Percentiles rank a stretch among this genome's conserved stretches.
phyloP scores from a whole-genome alignment of 2,113 vertebrate species.

The Callaeas wilsoni region DNA sequence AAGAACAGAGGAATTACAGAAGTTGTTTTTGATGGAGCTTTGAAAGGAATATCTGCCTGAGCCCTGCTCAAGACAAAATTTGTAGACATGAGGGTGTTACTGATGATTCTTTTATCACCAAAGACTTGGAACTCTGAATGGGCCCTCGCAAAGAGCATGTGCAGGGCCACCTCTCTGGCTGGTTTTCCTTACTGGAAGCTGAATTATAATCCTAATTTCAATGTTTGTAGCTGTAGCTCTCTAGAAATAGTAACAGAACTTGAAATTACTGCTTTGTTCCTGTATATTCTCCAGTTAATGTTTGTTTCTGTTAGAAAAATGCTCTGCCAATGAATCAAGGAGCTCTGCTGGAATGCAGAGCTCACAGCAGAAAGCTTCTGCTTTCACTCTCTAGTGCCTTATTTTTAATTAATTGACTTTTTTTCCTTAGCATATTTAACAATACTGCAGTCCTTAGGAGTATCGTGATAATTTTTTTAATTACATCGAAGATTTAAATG shows the following conservation, averaged over 20 bases:
- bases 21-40: background rate
- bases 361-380: background rate
- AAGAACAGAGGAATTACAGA: background rate
- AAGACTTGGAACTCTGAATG: background rate
- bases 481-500: background rate
- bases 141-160: background rate
- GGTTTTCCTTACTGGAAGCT: background rate
- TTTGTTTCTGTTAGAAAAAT: background rate
- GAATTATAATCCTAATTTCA: background rate
- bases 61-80: background rate
- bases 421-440: background rate
- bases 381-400: background rate
- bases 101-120: background rate
- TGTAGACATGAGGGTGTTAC: background rate
- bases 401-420: background rate
- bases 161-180: background rate
- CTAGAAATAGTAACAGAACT: background rate
- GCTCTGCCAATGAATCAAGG: background rate
- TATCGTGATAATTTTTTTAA: accelerated
- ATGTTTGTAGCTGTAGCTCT: background rate
- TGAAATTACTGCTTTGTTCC: background rate
- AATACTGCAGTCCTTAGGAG: background rate
- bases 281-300: background rate
- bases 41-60: background rate
- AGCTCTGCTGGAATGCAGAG: background rate